These are phyloP conservation scores for Gadus macrocephalus DNA, from an alignment of 2,113 vertebrate species.

Conservation along the genomic window DNA sequence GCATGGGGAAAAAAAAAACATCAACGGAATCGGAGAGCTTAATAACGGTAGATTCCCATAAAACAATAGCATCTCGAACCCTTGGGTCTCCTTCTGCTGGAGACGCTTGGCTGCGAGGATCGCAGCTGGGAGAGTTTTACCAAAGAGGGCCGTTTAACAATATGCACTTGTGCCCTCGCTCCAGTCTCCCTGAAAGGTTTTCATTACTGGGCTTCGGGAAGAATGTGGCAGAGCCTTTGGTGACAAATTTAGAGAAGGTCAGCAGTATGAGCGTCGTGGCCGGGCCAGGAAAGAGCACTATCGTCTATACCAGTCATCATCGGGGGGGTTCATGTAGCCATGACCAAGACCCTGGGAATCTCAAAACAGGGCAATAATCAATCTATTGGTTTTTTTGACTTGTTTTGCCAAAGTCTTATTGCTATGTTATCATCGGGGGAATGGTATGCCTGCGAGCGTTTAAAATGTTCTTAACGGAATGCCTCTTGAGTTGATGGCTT, in stretches of 20 bases:
- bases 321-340: slow-evolving; percentile 4
- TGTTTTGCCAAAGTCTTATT: slow-evolving; percentile 9
- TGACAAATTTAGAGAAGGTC: slow-evolving; percentile 60
- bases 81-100: slow-evolving; percentile 42
- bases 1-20: slow-evolving; percentile 23
- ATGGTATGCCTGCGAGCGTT: too few species aligned
- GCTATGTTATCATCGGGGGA: slow-evolving; percentile 10
- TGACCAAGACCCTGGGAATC: slow-evolving; percentile 29
- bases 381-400: background rate
- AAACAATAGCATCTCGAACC: slow-evolving; percentile 59
- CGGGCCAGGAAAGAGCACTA: slow-evolving; percentile 37
- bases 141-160: slow-evolving; percentile 52
- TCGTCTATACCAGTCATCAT: slow-evolving; percentile 27
- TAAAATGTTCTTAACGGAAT: too few species aligned
- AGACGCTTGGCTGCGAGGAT: slow-evolving; percentile 43
- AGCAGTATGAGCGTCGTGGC: slow-evolving; percentile 42
- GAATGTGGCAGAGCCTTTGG: slow-evolving; percentile 53
- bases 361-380: slow-evolving; percentile 31
- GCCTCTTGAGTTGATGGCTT: background rate
- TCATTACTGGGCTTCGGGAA: slow-evolving; percentile 61
- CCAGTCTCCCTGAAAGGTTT: slow-evolving; percentile 38
- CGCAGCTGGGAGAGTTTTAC: slow-evolving; percentile 61
- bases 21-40: slow-evolving; percentile 11
- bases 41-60: slow-evolving; percentile 52
- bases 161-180: slow-evolving; percentile 48